Evolutionary conservation across 2,797 vertebrate genomes (phyloP).

Genomic region (Acrossocheilus wenchowensis): DNA sequence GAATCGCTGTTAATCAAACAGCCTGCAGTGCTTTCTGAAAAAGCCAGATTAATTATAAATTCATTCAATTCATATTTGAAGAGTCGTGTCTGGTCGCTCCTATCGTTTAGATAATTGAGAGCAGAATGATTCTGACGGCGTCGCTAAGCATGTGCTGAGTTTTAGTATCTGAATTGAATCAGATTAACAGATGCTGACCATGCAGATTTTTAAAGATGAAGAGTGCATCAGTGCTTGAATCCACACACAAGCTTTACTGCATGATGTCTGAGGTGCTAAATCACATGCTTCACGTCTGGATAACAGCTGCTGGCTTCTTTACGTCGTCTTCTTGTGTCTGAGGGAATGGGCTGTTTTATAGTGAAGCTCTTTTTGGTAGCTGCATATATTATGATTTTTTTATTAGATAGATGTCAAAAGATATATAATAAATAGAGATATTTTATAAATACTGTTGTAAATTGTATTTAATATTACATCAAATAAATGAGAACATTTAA

Average conservation of each 20-base stretch:
- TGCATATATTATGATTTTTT: neutral
- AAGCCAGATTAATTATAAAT: slow-evolving; percentile 71
- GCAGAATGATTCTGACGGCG: neutral
- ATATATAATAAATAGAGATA: neutral
- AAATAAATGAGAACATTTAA: neutral
- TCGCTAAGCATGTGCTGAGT: slow-evolving; percentile 50
- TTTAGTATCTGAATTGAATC: slow-evolving; percentile 47
- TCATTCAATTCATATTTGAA: slow-evolving; percentile 73
- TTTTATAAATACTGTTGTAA: neutral
- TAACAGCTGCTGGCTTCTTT: slow-evolving; percentile 1
- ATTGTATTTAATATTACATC: neutral
- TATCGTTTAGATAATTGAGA: slow-evolving; percentile 66
- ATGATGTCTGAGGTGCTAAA: slow-evolving; percentile 9
- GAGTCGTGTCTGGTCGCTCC: slow-evolving; percentile 70
- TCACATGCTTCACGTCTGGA: slow-evolving; percentile 12
- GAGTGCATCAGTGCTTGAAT: neutral
- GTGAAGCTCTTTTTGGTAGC: neutral
- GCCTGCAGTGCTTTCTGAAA: slow-evolving; percentile 35
- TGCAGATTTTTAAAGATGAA: slow-evolving; percentile 53
- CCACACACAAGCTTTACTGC: too few relatives aligned
- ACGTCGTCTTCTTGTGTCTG: neutral
- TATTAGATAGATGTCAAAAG: neutral
- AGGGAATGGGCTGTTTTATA: neutral
- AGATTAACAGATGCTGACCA: slow-evolving; percentile 37
- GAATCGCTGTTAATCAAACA: slow-evolving; percentile 48